Evolutionary conservation across 2,888 invertebrate species (phyloP).

Genomic region (Phasia obesa): DNA sequence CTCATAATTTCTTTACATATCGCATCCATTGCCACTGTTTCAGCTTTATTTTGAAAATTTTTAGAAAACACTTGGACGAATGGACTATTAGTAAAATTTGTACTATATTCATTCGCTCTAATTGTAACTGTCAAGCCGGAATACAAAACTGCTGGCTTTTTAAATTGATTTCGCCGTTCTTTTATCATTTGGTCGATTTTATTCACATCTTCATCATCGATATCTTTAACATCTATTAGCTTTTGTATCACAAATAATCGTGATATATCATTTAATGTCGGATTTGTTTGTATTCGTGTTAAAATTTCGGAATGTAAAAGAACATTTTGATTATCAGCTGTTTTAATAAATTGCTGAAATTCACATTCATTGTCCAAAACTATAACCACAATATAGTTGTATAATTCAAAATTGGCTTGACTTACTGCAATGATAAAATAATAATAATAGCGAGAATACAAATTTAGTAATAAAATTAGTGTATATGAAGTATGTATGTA

Average conservation of each 20-base stretch:
- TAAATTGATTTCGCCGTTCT: no score
- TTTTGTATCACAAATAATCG: slow-evolving; percentile 66
- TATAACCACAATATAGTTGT: slow-evolving; percentile 58
- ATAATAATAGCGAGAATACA: no score
- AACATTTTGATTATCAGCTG: slow-evolving; percentile 48
- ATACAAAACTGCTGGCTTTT: neutral
- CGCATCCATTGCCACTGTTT: no score
- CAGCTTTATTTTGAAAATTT: no score
- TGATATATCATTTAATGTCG: slow-evolving; percentile 13
- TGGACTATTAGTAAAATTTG: slow-evolving; percentile 41
- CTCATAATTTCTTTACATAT: no score
- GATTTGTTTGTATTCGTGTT: slow-evolving; percentile 52
- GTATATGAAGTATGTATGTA: no score
- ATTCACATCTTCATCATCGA: slow-evolving; percentile 8
- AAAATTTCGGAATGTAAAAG: slow-evolving; percentile 56
- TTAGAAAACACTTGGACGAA: slow-evolving; percentile 7
- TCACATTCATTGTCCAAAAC: slow-evolving; percentile 61
- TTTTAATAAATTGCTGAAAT: slow-evolving; percentile 37
- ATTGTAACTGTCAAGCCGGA: slow-evolving; percentile 27
- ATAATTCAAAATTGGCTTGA: slow-evolving; percentile 46
- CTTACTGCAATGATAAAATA: slow-evolving; percentile 35
- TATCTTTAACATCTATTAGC: slow-evolving; percentile 33
- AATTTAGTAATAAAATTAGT: no score
- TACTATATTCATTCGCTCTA: slow-evolving; percentile 24
- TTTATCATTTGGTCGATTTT: neutral